A percentile compares a stretch with the other conserved stretches of the same genome.
These are phyloP conservation scores for Lerista edwardsae DNA, from an alignment of 2,797 vertebrate species.

Conservation along the genomic window DNA sequence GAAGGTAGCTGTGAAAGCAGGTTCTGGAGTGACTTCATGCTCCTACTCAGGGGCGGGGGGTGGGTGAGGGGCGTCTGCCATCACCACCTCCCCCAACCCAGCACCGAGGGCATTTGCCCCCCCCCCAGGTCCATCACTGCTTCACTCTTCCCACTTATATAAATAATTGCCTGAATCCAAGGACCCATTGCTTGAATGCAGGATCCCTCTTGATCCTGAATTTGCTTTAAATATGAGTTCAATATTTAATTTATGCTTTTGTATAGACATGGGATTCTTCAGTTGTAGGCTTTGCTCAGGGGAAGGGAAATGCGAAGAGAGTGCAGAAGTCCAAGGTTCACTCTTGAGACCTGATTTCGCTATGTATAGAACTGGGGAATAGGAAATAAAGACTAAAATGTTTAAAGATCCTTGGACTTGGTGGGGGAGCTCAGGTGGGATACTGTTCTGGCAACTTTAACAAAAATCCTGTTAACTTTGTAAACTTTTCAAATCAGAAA, in stretches of 20 bases:
- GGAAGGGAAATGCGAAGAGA: neutral
- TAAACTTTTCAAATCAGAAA: no score
- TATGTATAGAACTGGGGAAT: neutral
- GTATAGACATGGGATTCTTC: neutral
- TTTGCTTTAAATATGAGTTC: neutral
- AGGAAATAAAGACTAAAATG: neutral
- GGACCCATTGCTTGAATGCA: neutral
- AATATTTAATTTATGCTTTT: neutral
- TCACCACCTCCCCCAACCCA: no score
- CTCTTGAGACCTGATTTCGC: neutral
- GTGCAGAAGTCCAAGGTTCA: neutral
- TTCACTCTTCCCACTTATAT: neutral
- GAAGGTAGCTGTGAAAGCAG: no score
- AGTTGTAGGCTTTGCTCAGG: neutral
- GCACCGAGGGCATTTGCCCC: no score
- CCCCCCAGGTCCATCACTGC: no score
- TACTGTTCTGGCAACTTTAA: neutral
- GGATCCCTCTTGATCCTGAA: neutral
- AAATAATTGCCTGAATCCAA: neutral
- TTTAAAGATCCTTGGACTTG: neutral
- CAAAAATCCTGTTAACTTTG: neutral
- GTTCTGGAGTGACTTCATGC: no score
- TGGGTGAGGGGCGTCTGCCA: no score
- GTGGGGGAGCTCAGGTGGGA: neutral
- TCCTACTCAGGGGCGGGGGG: no score